Evolutionary conservation across 2,888 invertebrate species (phyloP).

Genomic region (Pecten maximus): DNA sequence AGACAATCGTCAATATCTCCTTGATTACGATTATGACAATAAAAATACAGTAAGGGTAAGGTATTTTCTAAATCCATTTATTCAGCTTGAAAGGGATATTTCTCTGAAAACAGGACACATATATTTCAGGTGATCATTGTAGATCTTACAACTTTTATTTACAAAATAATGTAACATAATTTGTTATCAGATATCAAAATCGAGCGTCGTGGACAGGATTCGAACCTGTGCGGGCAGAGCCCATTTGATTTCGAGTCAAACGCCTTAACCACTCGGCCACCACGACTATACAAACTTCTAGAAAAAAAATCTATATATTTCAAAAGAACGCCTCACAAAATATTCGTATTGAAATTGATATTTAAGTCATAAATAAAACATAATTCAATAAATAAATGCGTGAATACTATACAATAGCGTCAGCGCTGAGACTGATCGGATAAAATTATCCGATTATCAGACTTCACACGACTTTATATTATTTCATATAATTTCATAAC

Average conservation of each 20-base stretch:
- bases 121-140: too few relatives aligned
- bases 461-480: background rate
- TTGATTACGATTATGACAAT: too few relatives aligned
- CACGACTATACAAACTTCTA: background rate
- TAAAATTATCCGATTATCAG: background rate
- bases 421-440: background rate
- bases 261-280: constrained; percentile 4
- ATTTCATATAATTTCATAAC: background rate
- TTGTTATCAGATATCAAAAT: background rate
- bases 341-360: background rate
- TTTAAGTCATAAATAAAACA: background rate
- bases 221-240: background rate
- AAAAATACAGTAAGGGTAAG: too few relatives aligned
- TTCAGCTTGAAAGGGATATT: too few relatives aligned
- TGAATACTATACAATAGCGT: background rate
- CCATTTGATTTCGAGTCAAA: constrained; percentile 19
- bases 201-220: background rate
- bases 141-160: too few relatives aligned
- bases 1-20: too few relatives aligned
- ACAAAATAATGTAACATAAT: too few relatives aligned
- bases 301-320: too few relatives aligned
- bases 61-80: too few relatives aligned
- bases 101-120: too few relatives aligned
- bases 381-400: background rate
- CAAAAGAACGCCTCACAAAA: too few relatives aligned